Conservation (phyloP, 2,797 vertebrate genomes). For the Cryptoprocta ferox region DNA sequence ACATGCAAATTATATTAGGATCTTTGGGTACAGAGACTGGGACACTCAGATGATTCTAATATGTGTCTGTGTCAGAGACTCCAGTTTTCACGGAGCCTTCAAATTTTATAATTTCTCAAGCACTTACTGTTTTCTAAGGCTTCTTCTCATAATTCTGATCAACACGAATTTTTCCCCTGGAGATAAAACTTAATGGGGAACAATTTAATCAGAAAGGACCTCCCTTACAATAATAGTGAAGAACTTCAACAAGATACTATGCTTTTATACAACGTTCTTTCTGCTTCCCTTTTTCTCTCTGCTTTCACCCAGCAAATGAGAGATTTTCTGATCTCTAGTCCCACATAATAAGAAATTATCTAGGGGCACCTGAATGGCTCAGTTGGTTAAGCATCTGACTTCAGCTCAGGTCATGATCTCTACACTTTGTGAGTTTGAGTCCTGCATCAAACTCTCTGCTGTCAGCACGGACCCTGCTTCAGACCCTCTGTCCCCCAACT, state of each 20-base stretch:
- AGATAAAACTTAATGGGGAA: not conserved
- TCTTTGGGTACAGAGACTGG: not conserved
- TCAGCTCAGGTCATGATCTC: too few species aligned
- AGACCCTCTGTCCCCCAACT: too few species aligned
- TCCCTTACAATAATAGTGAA: not conserved
- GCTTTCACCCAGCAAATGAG: not conserved
- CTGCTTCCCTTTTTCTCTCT: not conserved
- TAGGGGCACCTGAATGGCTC: too few species aligned
- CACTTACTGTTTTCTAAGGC: not conserved
- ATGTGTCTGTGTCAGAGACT: not conserved
- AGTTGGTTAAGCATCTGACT: too few species aligned
- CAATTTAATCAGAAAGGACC: not conserved
- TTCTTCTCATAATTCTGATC: not conserved
- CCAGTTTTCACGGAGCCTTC: not conserved
- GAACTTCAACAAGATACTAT: not conserved
- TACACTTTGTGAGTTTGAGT: too few species aligned
- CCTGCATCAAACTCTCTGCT: too few species aligned
- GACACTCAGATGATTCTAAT: not conserved
- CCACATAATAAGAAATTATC: not conserved
- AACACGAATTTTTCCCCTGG: not conserved
- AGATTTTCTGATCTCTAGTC: not conserved
- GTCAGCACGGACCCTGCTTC: too few species aligned
- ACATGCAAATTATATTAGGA: not conserved
- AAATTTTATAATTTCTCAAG: not conserved
- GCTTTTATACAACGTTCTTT: not conserved